Evolutionary conservation across 2,888 invertebrate genomes (phyloP).

Genomic region (Epirrita christyi): DNA sequence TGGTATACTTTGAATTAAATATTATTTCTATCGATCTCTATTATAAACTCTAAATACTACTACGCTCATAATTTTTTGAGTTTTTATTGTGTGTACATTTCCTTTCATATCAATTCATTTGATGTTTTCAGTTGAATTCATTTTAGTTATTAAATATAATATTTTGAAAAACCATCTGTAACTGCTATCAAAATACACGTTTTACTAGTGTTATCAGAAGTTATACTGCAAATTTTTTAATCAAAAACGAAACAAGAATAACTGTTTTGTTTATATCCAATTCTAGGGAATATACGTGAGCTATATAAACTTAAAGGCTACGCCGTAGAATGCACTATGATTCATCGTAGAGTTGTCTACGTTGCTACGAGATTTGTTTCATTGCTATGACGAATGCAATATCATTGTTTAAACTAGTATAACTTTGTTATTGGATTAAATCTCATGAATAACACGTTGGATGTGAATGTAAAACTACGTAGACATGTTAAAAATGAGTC

Average conservation of each 20-base stretch:
- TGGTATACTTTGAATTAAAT: background rate
- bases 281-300: constrained; percentile 37
- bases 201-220: background rate
- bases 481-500: too few relatives aligned
- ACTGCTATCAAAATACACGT: too few relatives aligned
- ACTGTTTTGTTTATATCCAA: constrained; percentile 12
- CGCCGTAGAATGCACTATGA: constrained; percentile 53
- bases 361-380: constrained; percentile 51
- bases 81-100: too few relatives aligned
- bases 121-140: too few relatives aligned
- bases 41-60: background rate
- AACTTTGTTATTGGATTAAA: constrained; percentile 5
- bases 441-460: background rate
- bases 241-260: constrained; percentile 7
- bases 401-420: constrained; percentile 17
- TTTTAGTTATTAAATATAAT: too few relatives aligned
- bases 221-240: background rate
- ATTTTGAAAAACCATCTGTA: too few relatives aligned
- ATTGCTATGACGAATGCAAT: constrained; percentile 40
- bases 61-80: too few relatives aligned
- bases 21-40: too few relatives aligned
- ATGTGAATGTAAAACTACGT: too few relatives aligned
- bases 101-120: too few relatives aligned
- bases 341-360: constrained; percentile 49
- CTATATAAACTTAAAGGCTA: constrained; percentile 51